Evolutionary conservation across 2,113 vertebrate species (phyloP).

Genomic region (Orycteropus afer): DNA sequence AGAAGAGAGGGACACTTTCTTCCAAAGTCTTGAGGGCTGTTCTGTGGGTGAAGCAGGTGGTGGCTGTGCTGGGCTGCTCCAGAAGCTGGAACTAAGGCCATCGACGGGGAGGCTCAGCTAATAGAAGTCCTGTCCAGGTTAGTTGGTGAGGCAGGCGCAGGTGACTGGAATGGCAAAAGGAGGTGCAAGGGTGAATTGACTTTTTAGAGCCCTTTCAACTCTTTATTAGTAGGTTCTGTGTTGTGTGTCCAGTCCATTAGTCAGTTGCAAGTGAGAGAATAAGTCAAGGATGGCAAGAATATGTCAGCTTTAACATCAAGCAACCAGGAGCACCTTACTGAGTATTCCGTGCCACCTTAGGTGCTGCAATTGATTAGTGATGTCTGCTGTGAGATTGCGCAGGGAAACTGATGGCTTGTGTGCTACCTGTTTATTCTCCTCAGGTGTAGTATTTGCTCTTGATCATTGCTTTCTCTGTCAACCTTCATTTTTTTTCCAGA

Average conservation of each 20-base stretch:
- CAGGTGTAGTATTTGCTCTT: not conserved
- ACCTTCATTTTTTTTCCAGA: not conserved
- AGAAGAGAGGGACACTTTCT: not conserved
- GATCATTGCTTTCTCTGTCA: not conserved
- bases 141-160: not conserved
- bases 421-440: not conserved
- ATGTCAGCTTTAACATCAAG: not conserved
- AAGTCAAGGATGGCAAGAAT: not conserved
- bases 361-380: not conserved
- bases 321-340: not conserved
- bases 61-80: not conserved
- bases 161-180: accelerated
- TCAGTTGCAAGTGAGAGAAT: not conserved
- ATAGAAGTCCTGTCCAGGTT: not conserved
- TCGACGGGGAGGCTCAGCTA: not conserved
- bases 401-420: accelerated
- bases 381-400: not conserved
- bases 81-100: not conserved
- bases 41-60: not conserved
- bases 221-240: not conserved
- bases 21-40: not conserved
- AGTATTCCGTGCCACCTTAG: not conserved
- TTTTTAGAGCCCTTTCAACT: not conserved
- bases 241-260: not conserved
- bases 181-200: not conserved